phyloP scores from a whole-genome alignment of 2,113 vertebrate species.

The Pseudorectes ferrugineus region DNA sequence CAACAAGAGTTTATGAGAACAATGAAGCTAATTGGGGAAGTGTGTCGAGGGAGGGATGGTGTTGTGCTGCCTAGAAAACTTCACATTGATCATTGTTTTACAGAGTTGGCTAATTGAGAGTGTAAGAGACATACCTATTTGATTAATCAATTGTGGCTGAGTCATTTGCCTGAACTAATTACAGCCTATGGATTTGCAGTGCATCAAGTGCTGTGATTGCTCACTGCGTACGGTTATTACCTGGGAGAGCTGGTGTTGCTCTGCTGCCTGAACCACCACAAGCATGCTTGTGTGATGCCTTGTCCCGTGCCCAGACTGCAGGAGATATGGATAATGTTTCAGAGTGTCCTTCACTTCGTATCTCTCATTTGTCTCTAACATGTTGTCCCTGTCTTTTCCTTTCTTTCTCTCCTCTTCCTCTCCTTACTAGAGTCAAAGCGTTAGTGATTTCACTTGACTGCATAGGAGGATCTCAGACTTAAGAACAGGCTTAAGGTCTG shows the following conservation, averaged over 20 bases:
- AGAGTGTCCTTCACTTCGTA: not conserved
- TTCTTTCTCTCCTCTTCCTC: slow-evolving; percentile 48
- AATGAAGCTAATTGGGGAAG: not conserved
- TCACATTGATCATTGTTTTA: not conserved
- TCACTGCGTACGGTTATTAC: not conserved
- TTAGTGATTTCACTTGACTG: slow-evolving; percentile 34
- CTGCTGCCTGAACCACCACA: not conserved
- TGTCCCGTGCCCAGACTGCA: not conserved
- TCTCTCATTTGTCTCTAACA: slow-evolving; percentile 28
- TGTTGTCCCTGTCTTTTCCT: slow-evolving; percentile 36
- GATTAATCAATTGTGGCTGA: not conserved
- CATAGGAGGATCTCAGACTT: slow-evolving; percentile 21
- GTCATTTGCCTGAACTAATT: not conserved
- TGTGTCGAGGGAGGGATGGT: fast-evolving
- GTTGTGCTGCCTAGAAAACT: not conserved
- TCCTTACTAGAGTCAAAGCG: slow-evolving; percentile 7
- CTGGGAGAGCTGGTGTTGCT: not conserved
- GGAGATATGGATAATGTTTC: not conserved
- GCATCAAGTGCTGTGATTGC: not conserved
- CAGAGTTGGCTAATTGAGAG: not conserved
- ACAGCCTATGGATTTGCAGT: not conserved
- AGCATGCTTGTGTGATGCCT: not conserved
- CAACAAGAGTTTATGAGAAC: not conserved
- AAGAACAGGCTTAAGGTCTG: slow-evolving; percentile 22
- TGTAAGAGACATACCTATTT: not conserved